These are phyloP conservation scores for Axis porcinus DNA, from an alignment of 2,113 vertebrate genomes.

Conservation along the genomic window DNA sequence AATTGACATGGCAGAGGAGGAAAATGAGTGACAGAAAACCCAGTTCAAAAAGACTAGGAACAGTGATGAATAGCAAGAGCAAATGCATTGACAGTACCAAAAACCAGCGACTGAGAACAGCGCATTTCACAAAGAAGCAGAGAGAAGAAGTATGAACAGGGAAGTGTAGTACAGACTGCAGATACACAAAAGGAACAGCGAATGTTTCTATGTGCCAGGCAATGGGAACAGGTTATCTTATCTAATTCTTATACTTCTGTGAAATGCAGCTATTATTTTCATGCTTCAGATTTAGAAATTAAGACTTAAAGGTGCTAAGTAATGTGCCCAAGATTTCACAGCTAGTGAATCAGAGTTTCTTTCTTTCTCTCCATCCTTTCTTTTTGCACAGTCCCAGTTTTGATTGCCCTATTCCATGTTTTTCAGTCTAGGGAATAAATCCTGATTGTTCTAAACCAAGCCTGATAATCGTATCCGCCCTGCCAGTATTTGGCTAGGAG, in stretches of 20 bases:
- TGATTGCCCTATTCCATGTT: not conserved
- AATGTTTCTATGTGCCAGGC: not conserved
- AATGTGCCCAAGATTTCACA: not conserved
- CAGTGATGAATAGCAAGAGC: not conserved
- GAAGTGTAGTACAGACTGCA: not conserved
- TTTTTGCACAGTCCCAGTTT: not conserved
- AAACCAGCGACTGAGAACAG: not conserved
- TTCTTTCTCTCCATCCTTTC: not conserved
- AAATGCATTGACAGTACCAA: not conserved
- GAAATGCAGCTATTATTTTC: not conserved
- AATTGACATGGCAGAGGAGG: not conserved
- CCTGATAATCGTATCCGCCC: rapidly evolving
- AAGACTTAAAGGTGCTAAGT: not conserved
- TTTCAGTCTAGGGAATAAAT: not conserved
- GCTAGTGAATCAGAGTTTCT: not conserved
- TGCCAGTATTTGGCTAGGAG: not conserved
- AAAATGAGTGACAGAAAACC: not conserved
- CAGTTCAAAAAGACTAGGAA: not conserved
- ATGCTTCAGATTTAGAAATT: not conserved
- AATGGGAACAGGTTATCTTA: not conserved
- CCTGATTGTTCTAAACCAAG: not conserved
- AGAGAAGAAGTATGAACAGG: too few species aligned
- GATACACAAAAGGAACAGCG: not conserved
- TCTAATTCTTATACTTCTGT: not conserved
- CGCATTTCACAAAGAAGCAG: not conserved